Conservation (phyloP, 2,113 vertebrate species). For the Formicarius rufipectus region DNA sequence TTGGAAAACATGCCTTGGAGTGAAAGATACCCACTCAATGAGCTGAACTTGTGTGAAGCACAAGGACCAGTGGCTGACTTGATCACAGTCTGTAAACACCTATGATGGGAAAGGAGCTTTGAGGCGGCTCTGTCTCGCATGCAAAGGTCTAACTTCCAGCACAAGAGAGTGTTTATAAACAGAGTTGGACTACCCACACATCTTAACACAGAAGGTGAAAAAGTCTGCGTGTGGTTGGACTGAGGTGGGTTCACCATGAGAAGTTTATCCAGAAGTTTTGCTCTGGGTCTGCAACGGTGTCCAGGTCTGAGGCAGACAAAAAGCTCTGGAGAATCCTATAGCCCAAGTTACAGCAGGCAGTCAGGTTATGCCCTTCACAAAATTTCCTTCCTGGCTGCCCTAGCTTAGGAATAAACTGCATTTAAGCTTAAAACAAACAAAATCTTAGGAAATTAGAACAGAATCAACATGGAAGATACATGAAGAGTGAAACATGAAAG, state of each 20-base stretch:
- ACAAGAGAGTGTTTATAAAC: background rate
- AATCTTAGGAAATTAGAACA: background rate
- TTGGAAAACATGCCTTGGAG: background rate
- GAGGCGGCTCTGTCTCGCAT: background rate
- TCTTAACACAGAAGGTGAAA: background rate
- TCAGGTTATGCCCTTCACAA: background rate
- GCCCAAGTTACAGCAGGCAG: background rate
- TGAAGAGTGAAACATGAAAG: background rate
- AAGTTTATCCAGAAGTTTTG: background rate
- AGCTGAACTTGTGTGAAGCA: background rate
- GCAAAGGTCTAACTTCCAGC: background rate
- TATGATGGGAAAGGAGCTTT: background rate
- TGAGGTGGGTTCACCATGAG: background rate
- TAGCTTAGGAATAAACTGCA: background rate
- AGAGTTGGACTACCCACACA: background rate
- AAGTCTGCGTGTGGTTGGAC: rapidly evolving
- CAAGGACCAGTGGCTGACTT: background rate
- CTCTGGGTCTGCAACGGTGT: background rate
- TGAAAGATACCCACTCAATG: rapidly evolving
- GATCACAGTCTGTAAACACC: background rate
- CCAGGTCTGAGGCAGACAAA: background rate
- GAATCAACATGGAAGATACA: background rate
- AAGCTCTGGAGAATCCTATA: background rate
- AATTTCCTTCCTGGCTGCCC: background rate
- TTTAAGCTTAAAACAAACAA: background rate